phyloP scores from a whole-genome alignment of 2,888 invertebrate species.

The Macrosoma leucophasiata region DNA sequence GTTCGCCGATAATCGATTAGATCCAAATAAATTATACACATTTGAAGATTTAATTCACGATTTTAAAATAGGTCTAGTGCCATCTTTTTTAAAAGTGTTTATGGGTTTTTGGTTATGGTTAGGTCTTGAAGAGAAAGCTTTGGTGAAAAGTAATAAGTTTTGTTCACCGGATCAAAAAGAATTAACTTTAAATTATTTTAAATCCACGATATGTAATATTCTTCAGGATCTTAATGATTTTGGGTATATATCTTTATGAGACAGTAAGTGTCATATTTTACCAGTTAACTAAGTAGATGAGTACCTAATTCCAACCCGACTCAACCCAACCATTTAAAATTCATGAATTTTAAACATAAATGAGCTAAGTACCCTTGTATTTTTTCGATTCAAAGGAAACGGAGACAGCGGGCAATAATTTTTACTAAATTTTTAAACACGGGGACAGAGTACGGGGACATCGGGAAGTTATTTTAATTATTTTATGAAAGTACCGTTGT shows the following conservation, averaged over 20 bases:
- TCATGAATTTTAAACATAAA: no score
- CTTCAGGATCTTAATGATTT: constrained; percentile 9
- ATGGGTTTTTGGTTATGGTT: constrained; percentile 15
- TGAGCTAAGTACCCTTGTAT: no score
- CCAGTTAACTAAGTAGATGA: no score
- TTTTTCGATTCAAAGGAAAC: no score
- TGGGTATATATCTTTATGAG: constrained; percentile 1
- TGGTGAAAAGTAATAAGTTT: constrained; percentile 12
- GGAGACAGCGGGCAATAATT: no score
- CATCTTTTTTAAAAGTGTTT: constrained; percentile 9
- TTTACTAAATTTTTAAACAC: no score
- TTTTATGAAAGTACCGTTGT: no score
- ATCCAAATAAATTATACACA: constrained; percentile 2
- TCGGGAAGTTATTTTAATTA: no score
- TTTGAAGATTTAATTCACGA: constrained; percentile 11
- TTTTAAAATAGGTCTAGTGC: constrained; percentile 6
- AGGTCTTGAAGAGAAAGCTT: constrained; percentile 9
- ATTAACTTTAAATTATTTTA: constrained; percentile 2
- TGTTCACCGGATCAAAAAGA: constrained; percentile 3
- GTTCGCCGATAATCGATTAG: constrained; percentile 3
- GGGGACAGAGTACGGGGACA: no score
- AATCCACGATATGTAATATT: constrained; percentile 9
- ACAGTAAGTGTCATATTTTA: no score
- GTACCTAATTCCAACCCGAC: no score
- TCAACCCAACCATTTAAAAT: no score